Evolutionary conservation across 2,888 invertebrate genomes (phyloP).

Genomic region (Drosophila neotestacea): DNA sequence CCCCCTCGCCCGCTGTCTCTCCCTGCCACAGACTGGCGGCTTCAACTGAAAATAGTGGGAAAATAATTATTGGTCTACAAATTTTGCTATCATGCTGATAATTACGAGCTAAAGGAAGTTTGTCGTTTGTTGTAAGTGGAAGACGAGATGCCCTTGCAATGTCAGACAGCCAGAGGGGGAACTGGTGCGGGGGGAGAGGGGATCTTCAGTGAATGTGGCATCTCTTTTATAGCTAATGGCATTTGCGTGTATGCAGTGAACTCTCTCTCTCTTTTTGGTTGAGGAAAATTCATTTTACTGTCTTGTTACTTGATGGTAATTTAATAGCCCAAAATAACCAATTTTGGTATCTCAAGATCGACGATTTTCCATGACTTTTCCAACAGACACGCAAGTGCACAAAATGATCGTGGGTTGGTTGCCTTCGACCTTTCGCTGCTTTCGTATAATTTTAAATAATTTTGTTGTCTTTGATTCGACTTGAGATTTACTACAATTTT

Average conservation of each 20-base stretch:
- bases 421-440: not conserved
- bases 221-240: conserved; percentile 52
- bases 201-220: not conserved
- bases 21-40: not conserved
- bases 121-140: conserved; percentile 58
- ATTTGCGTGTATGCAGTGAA: conserved; percentile 57
- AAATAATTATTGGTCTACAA: conserved; percentile 76
- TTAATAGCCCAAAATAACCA: conserved; percentile 41
- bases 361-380: conserved; percentile 21
- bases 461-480: not conserved
- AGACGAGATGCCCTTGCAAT: conserved; percentile 30
- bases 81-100: conserved; percentile 76
- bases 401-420: conserved; percentile 1
- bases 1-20: not conserved
- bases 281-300: conserved; percentile 4
- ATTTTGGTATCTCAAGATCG: conserved; percentile 27
- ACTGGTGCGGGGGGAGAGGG: no score
- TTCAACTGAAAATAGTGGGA: conserved; percentile 65
- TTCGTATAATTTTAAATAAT: not conserved
- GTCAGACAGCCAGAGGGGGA: conserved; percentile 13
- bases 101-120: conserved; percentile 65
- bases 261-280: not conserved
- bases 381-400: conserved; percentile 18
- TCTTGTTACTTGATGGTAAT: conserved; percentile 41
- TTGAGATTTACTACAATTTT: not conserved